Percentiles rank a stretch among this genome's conserved stretches.
Evolutionary conservation across 2,113 vertebrate genomes (phyloP).

Genomic region (Odontophorus gujanensis): DNA sequence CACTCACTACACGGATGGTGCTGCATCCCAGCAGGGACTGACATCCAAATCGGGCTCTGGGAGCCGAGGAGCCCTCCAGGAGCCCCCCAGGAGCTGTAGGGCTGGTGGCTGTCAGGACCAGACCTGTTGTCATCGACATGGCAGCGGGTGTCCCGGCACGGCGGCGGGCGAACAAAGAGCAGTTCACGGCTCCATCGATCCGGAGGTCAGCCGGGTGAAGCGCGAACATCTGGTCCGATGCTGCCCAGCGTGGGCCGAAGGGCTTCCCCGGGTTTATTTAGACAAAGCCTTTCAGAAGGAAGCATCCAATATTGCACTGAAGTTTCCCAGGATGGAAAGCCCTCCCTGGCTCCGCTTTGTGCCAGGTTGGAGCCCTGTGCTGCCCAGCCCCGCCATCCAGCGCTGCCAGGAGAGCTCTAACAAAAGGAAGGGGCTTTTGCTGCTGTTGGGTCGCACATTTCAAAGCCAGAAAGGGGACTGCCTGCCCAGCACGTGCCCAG

Average conservation of each 20-base stretch:
- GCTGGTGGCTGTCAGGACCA: neutral
- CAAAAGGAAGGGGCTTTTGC: fast-evolving
- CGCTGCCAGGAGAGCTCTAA: neutral
- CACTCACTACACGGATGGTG: neutral
- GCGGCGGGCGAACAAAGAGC: neutral
- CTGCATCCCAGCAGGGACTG: neutral
- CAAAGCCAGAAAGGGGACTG: neutral
- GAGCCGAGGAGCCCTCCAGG: neutral
- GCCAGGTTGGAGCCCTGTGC: neutral
- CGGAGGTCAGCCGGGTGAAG: neutral
- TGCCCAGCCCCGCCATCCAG: neutral
- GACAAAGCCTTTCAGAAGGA: neutral
- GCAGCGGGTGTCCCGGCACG: neutral
- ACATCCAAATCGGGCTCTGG: neutral
- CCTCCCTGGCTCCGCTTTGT: neutral
- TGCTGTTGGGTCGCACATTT: fast-evolving
- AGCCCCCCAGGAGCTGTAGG: fast-evolving
- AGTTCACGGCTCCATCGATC: neutral
- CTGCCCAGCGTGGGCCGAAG: neutral
- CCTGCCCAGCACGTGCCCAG: fast-evolving
- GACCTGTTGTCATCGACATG: fast-evolving
- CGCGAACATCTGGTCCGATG: neutral
- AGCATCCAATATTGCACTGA: neutral
- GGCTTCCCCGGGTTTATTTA: neutral
- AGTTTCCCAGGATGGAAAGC: neutral